Base-by-base conservation (phyloP, 2,113 vertebrate genomes). In the Oryzias curvinotus region DNA sequence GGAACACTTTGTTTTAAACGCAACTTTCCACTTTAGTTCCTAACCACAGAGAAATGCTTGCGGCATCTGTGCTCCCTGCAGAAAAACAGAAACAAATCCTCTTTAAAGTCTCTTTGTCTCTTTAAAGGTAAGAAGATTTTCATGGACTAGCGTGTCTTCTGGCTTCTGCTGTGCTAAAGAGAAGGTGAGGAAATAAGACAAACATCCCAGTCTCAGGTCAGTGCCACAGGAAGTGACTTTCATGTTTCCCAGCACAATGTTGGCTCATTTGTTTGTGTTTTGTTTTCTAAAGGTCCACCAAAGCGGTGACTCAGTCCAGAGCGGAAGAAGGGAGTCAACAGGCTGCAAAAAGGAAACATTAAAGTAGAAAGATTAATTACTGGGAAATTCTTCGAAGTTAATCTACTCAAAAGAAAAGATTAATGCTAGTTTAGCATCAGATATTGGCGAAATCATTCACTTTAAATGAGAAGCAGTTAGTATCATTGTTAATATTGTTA, bases 261-360 rank as follows among this genome's bases (percentile, higher is more conserved):
- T 3, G 16, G 30, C 23, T 42, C 68, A 36, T 73, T 71, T 73
- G 52, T 77, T 73, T 82, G 67, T 75, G 36, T 36, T 36, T 69
- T 78, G 10, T n/a, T 60, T 36, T 64, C 42, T 56, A 54, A 85
- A 84, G 59, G 85, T 69, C 77, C 16, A n/a, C 75, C 61, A 26
- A 14, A 71, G 52, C 2, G 25, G 67, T 84, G 84, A 88, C 45
- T 85, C 83, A 78, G 57, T 42, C 2, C 7, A 12, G 62, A 72
- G 28, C 4, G 7, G 61, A 73, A 26, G 12, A 23, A 56, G 43
- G 28, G 15, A 42, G 28, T 10, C 42, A n/a, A 53, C 53, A 45
- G 42, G 26, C 64, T 25, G 5, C 36, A 45, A 26, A 63, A 59
- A 41, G 50, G 51, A 65, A 82, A 73, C 19, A 14, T 47, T 30